Conservation (phyloP, 1,140 invertebrate species). For the Musca vetustissima region DNA sequence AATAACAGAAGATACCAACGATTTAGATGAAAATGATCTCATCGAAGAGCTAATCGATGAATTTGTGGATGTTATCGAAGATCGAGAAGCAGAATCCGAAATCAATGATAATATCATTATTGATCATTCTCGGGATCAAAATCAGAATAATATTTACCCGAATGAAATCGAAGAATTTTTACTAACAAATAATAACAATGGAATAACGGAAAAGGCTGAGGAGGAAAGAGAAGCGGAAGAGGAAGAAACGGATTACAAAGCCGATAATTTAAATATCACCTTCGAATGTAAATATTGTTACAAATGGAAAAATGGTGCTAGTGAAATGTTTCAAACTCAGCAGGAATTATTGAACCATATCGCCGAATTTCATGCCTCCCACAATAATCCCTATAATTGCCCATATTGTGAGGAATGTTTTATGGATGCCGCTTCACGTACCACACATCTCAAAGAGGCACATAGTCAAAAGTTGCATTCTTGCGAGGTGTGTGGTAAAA, state of each 20-base stretch:
- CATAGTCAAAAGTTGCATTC: conserved; percentile 44
- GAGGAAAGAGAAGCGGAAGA: background rate
- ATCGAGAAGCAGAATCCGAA: conserved; percentile 1
- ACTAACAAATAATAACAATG: no score
- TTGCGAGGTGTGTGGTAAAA: conserved; percentile 48
- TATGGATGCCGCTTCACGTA: conserved; percentile 49
- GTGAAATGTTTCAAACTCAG: conserved; percentile 42
- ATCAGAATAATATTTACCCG: no score
- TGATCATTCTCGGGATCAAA: no score
- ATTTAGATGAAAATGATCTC: conserved; percentile 21
- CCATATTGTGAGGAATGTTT: conserved; percentile 42
- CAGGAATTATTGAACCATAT: conserved; percentile 46
- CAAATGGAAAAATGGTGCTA: conserved; percentile 29
- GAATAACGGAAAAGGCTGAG: background rate
- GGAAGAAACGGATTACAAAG: background rate
- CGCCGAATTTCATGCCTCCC: conserved; percentile 36
- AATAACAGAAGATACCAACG: conserved; percentile 4
- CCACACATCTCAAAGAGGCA: conserved; percentile 43
- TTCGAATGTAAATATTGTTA: conserved; percentile 49
- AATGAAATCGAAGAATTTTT: no score
- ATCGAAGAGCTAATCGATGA: conserved; percentile 19
- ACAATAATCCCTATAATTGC: conserved; percentile 46
- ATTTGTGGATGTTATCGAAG: conserved; percentile 18
- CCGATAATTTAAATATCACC: conserved; percentile 19
- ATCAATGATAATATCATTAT: background rate